Conservation (phyloP, 2,797 vertebrate genomes). For the Crenuchus spilurus region DNA sequence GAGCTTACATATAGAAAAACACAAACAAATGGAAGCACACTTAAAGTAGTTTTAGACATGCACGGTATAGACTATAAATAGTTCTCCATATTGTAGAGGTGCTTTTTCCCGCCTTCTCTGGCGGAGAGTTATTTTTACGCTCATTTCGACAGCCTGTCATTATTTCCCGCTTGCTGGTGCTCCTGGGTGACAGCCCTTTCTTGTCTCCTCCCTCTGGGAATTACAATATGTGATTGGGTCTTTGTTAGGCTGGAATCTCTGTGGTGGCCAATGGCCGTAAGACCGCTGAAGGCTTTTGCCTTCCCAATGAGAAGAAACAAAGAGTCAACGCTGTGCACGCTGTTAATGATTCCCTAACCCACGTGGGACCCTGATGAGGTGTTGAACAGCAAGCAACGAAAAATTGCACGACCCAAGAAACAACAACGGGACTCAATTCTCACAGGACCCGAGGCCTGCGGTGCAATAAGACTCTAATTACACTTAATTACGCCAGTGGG, state of each 20-base stretch:
- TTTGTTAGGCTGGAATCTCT: slow-evolving; percentile 22
- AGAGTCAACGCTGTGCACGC: slow-evolving; percentile 29
- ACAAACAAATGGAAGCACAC: background rate
- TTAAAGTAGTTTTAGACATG: background rate
- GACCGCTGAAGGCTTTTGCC: no score
- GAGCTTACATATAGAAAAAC: background rate
- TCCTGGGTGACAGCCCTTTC: background rate
- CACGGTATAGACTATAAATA: background rate
- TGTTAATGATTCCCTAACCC: slow-evolving; percentile 39
- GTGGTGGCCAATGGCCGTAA: no score
- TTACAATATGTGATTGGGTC: slow-evolving; percentile 23
- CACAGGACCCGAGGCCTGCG: slow-evolving; percentile 6
- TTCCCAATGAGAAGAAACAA: background rate
- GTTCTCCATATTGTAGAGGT: no score
- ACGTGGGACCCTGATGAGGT: slow-evolving; percentile 1
- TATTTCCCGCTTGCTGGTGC: background rate
- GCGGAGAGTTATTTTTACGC: slow-evolving; percentile 21
- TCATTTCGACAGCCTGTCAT: slow-evolving; percentile 19
- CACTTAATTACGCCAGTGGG: slow-evolving; percentile 37
- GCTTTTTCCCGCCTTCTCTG: background rate
- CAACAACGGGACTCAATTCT: slow-evolving; percentile 11
- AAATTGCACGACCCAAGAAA: slow-evolving; percentile 27
- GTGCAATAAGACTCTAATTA: slow-evolving; percentile 40
- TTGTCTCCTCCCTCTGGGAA: background rate
- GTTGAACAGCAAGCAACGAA: background rate